A percentile compares a stretch with the other conserved stretches of the same genome.
Evolutionary conservation across 2,888 invertebrate species (phyloP).

Genomic region (Cataglyphis altisquamis): DNA sequence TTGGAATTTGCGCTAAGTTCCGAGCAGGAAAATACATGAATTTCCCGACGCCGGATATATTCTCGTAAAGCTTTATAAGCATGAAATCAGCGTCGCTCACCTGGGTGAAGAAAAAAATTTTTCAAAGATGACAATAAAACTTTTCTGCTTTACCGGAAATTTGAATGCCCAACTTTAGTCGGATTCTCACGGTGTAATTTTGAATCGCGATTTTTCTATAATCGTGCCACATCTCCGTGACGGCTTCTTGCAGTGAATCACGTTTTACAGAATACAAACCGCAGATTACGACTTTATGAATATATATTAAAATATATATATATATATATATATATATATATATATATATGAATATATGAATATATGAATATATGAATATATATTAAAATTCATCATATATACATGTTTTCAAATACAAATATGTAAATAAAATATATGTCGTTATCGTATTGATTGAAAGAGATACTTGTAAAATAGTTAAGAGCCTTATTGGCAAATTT

Average conservation of each 20-base stretch:
- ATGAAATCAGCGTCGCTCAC: background rate
- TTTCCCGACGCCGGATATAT: constrained; percentile 32
- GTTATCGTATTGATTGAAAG: constrained; percentile 25
- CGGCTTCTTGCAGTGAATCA: background rate
- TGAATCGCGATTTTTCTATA: constrained; percentile 17
- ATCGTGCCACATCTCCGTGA: background rate
- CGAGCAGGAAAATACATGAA: constrained; percentile 35
- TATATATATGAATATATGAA: background rate
- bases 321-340: background rate
- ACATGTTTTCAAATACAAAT: background rate
- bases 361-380: too few species aligned
- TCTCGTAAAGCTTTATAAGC: constrained; percentile 30
- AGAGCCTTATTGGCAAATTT: constrained; percentile 15
- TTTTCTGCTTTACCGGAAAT: constrained; percentile 25
- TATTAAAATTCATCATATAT: background rate
- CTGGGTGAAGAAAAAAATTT: background rate
- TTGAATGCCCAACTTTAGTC: constrained; percentile 26
- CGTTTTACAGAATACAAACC: constrained; percentile 13
- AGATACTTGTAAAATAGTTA: background rate
- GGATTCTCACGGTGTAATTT: constrained; percentile 16
- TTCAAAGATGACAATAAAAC: constrained; percentile 13
- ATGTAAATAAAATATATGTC: background rate
- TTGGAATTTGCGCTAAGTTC: constrained; percentile 31
- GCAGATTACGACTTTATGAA: background rate
- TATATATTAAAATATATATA: constrained; percentile 28